These are phyloP conservation scores for Orcinus orca DNA, from an alignment of 2,113 vertebrate genomes.

Conservation along the genomic window DNA sequence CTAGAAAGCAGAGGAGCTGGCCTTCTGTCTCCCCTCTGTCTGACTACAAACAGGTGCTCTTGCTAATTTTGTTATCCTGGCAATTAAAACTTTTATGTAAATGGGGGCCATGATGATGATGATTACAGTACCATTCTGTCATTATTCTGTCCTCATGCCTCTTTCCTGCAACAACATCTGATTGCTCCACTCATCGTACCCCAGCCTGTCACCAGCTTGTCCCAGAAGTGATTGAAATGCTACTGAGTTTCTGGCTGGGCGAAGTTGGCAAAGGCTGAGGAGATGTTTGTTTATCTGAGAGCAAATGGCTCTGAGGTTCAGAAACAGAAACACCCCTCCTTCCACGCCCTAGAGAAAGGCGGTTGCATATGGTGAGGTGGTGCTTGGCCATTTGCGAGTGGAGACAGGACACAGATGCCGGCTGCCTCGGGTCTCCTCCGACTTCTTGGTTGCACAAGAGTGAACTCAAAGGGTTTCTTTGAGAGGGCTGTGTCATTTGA, in stretches of 20 bases:
- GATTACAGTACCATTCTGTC: background rate
- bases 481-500: background rate
- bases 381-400: background rate
- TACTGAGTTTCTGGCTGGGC: slow-evolving; percentile 47
- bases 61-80: background rate
- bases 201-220: slow-evolving; percentile 49
- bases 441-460: background rate
- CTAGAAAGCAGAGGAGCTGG: background rate
- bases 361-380: background rate
- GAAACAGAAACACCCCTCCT: background rate
- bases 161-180: slow-evolving; percentile 14
- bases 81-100: background rate
- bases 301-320: slow-evolving; percentile 28
- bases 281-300: slow-evolving; percentile 64
- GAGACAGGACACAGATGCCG: background rate
- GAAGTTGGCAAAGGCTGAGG: slow-evolving; percentile 8
- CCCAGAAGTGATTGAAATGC: slow-evolving; percentile 48
- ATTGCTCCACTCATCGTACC: background rate
- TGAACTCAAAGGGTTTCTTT: background rate
- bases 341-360: background rate
- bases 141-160: background rate
- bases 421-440: background rate
- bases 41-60: background rate
- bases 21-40: background rate
- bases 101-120: background rate